These are phyloP conservation scores for Ceratitis capitata DNA, from an alignment of 1,140 invertebrate genomes.

Conservation along the genomic window DNA sequence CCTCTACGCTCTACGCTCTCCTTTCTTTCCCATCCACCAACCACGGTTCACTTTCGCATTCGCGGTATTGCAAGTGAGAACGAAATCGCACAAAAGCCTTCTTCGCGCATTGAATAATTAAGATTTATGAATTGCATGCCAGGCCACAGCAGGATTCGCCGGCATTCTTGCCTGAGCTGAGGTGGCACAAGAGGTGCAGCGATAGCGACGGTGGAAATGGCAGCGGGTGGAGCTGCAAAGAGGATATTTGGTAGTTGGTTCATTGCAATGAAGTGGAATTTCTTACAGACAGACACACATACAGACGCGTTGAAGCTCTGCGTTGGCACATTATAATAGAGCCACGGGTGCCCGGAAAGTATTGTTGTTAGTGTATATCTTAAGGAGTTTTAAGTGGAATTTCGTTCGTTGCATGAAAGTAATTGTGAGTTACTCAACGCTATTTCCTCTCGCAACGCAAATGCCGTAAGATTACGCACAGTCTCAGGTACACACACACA, in stretches of 20 bases:
- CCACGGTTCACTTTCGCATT: not conserved
- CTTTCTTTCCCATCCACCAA: not conserved
- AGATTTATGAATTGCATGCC: slow-evolving; percentile 32
- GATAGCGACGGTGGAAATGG: not conserved
- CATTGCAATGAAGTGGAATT: not conserved
- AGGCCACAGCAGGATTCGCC: slow-evolving; percentile 27
- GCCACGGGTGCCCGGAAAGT: slow-evolving; percentile 5
- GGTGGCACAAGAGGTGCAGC: too few relatives aligned
- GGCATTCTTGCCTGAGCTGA: not conserved
- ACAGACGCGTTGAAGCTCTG: not conserved
- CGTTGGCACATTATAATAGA: not conserved
- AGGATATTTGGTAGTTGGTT: not conserved
- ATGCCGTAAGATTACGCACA: not conserved
- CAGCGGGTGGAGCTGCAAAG: not conserved
- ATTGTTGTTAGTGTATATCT: slow-evolving; percentile 1
- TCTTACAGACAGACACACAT: not conserved
- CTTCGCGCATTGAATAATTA: slow-evolving; percentile 37
- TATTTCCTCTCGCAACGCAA: not conserved
- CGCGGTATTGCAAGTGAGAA: slow-evolving; percentile 8
- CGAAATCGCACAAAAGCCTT: slow-evolving; percentile 28
- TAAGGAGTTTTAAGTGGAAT: slow-evolving; percentile 29
- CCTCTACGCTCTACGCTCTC: not conserved
- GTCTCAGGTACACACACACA: not conserved
- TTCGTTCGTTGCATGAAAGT: not conserved
- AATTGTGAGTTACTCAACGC: slow-evolving; percentile 24